These are phyloP conservation scores for Venturia canescens DNA, from an alignment of 1,140 invertebrate genomes.

Conservation along the genomic window DNA sequence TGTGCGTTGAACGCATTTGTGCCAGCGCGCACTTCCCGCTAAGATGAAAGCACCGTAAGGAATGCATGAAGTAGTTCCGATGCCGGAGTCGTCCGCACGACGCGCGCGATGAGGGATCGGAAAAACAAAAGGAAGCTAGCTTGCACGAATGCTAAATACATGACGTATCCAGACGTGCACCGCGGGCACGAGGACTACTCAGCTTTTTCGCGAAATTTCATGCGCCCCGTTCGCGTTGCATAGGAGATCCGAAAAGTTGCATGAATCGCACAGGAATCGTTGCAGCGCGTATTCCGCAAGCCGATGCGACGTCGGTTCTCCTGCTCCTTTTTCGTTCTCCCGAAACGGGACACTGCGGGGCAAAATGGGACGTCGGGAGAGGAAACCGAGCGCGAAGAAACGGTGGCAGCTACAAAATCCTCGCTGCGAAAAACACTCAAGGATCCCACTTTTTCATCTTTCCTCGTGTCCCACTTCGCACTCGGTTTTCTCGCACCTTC, in stretches of 20 bases:
- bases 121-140: background rate
- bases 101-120: background rate
- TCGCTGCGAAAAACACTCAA: no score
- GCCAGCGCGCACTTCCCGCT: slow-evolving; percentile 10
- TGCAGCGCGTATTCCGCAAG: slow-evolving; percentile 12
- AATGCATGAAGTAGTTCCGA: slow-evolving; percentile 28
- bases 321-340: background rate
- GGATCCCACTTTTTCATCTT: no score
- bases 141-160: background rate
- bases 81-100: background rate
- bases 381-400: background rate
- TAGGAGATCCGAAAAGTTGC: background rate
- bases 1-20: slow-evolving; percentile 29
- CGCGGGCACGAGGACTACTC: background rate
- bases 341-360: background rate
- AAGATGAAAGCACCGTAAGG: slow-evolving; percentile 30
- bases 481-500: no score
- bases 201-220: background rate
- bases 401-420: no score
- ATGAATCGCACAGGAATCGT: background rate
- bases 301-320: background rate
- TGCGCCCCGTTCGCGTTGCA: background rate
- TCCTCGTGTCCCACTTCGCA: no score
- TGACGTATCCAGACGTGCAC: background rate
- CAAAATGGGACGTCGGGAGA: background rate